Evolutionary conservation across 1,140 invertebrate genomes (phyloP).

Genomic region (Laupala kohalensis): DNA sequence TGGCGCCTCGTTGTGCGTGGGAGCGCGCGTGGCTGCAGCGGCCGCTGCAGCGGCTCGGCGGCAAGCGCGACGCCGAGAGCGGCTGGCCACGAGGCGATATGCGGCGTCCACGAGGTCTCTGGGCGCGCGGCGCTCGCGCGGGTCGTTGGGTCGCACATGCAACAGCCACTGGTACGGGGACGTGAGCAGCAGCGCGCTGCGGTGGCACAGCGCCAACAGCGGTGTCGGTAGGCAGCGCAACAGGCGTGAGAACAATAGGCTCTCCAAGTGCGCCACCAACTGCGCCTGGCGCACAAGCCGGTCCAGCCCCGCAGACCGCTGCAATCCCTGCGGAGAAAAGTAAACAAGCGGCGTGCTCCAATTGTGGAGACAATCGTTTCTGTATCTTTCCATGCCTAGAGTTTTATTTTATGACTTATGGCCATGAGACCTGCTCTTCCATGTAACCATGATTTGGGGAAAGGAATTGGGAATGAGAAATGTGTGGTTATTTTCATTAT

Average conservation of each 20-base stretch:
- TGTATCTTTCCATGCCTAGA: slow-evolving; percentile 33
- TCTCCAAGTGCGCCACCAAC: slow-evolving; percentile 63
- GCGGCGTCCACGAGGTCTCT: slow-evolving; percentile 55
- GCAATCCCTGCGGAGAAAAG: slow-evolving; percentile 45
- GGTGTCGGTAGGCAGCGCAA: slow-evolving; percentile 48
- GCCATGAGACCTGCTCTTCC: neutral
- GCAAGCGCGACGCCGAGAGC: slow-evolving; percentile 13
- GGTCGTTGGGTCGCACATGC: slow-evolving; percentile 63
- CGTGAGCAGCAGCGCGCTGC: slow-evolving; percentile 52
- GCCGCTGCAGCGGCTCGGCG: neutral
- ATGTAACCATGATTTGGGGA: too few relatives aligned
- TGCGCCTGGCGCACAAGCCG: slow-evolving; percentile 65
- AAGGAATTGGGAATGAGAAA: too few relatives aligned
- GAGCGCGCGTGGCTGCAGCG: neutral
- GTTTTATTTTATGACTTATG: neutral
- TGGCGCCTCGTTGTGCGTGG: too few relatives aligned
- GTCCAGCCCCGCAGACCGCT: slow-evolving; percentile 65
- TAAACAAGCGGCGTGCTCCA: too few relatives aligned
- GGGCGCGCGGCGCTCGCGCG: slow-evolving; percentile 58
- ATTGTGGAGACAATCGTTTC: too few relatives aligned
- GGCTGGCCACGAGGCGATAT: slow-evolving; percentile 54
- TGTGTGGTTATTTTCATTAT: too few relatives aligned
- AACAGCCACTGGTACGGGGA: slow-evolving; percentile 54
- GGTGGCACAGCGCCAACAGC: slow-evolving; percentile 47
- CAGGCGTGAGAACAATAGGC: slow-evolving; percentile 62